A percentile compares a stretch with the other conserved stretches of the same genome.
Evolutionary conservation across 2,113 vertebrate species (phyloP).

Genomic region (Rhegmatorhina hoffmannsi): DNA sequence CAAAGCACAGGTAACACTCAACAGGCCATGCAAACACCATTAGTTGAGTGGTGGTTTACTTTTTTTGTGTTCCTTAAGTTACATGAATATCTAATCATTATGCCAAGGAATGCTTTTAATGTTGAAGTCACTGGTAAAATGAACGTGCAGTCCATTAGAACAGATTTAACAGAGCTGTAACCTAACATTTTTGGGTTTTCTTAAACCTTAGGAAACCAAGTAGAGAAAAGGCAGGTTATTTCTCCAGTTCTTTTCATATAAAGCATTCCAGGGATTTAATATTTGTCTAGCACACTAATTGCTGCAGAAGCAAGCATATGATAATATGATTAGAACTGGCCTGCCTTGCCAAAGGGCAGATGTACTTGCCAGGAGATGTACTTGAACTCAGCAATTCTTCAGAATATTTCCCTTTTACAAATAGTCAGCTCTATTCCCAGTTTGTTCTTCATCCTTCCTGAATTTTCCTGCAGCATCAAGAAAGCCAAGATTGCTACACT

Average conservation of each 20-base stretch:
- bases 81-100: background rate
- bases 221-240: background rate
- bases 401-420: background rate
- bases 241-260: background rate
- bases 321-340: background rate
- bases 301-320: background rate
- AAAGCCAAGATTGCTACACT: background rate
- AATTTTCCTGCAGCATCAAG: background rate
- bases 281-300: background rate
- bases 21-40: background rate
- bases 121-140: background rate
- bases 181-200: background rate
- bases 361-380: background rate
- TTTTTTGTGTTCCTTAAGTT: background rate
- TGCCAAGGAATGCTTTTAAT: background rate
- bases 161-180: background rate
- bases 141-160: background rate
- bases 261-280: background rate
- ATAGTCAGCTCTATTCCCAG: background rate
- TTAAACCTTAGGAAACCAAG: background rate
- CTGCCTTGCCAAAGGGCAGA: background rate
- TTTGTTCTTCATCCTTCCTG: background rate
- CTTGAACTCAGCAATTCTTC: background rate
- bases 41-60: background rate
- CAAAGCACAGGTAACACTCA: background rate